Base-by-base conservation (phyloP, 2,113 vertebrate species). In the Microtus oregoni region DNA sequence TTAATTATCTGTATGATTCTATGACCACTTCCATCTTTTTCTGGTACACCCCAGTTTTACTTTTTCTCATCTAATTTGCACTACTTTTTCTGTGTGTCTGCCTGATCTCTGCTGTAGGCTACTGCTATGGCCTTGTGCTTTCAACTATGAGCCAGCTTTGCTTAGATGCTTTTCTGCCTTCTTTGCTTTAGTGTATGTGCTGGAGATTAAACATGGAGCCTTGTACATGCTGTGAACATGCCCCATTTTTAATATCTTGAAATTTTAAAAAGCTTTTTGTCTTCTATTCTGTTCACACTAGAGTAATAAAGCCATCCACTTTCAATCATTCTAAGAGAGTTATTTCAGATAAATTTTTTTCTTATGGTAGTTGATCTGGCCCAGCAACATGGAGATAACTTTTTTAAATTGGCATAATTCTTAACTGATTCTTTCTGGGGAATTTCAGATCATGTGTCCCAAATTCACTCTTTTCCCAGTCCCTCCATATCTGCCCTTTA, bases 301-400 rank as follows among this genome's bases (percentile, higher is more conserved):
- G 44, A 90, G 20, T 50, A 63, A 55, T 92, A 61, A 0, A 87
- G 35, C 22, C 72, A 92, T 30, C 9, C 26, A 88, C 55, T 61
- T 82, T 78, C 15, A 89, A 67, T 92, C 32, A 50, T 91, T 92
- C 58, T 81, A 28, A 90, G 96, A 44, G 88, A 55, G 90, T 96
- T 94, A 41, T 52, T 76, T 86, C 32, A 32, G 7, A 35, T 90
- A 30, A 81, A 83, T 79, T 81, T 15, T 94, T 82, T 92, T 9
- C 91, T 96, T 81, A 89, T 50, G 6, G 72, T 85, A 44, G 86
- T 61, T 86, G 32, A 91, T 26, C 22, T 81, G 47, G 47, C n/a
- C 41, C 77, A 93, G 47, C 11, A 83, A 91, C 58, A 58, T 90
- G 68, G 26, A 65, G 28, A 68, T 89, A 83, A 78, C 30, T 95